phyloP scores from a whole-genome alignment of 2,113 vertebrate species.

The Pongo abelii region DNA sequence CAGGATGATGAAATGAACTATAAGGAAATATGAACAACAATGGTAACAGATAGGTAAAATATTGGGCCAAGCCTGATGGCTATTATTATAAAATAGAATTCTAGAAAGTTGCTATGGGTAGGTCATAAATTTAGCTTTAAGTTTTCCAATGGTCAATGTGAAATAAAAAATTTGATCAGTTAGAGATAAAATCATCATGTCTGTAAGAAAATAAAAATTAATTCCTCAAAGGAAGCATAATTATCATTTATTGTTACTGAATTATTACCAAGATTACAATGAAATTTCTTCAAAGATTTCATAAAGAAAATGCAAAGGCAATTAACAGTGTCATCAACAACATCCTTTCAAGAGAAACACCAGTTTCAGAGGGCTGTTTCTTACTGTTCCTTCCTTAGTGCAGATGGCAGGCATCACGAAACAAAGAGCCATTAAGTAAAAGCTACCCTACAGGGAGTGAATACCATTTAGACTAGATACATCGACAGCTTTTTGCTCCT shows the following conservation, averaged over 20 bases:
- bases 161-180: not conserved
- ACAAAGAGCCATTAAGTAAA: not conserved
- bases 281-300: slow-evolving; percentile 28
- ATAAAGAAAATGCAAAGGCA: slow-evolving; percentile 10
- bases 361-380: not conserved
- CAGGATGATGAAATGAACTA: not conserved
- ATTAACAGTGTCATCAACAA: not conserved
- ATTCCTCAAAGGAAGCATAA: not conserved
- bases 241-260: slow-evolving; percentile 32
- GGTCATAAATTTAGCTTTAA: slow-evolving; percentile 12
- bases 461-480: not conserved
- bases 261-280: slow-evolving; percentile 29
- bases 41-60: not conserved
- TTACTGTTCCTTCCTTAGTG: not conserved
- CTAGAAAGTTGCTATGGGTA: slow-evolving; percentile 11
- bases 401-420: not conserved
- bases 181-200: slow-evolving; percentile 1
- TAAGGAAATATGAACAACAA: not conserved
- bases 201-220: not conserved
- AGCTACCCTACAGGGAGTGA: not conserved
- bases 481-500: not conserved
- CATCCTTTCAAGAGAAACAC: not conserved
- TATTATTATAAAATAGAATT: not conserved
- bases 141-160: not conserved
- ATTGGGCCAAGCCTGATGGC: not conserved